Evolutionary conservation across 2,888 invertebrate genomes (phyloP).

Genomic region (Terebella lapidaria): DNA sequence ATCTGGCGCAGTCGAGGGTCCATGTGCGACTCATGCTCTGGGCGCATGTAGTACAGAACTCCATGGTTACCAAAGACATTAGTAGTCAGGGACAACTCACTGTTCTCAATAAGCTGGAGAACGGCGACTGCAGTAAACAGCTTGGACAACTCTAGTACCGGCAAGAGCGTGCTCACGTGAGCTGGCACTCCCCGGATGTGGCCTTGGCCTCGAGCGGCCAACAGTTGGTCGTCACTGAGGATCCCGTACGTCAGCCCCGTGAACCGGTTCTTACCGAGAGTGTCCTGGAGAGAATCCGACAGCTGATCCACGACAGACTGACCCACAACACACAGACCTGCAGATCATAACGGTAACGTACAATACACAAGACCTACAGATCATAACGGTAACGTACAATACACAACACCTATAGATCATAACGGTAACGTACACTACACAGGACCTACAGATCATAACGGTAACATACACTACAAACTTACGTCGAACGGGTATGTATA

Average conservation of each 20-base stretch:
- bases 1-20: conserved; percentile 37
- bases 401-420: too few relatives aligned
- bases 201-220: background rate
- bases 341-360: too few relatives aligned
- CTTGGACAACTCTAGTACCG: conserved; percentile 32
- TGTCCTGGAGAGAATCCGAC: background rate
- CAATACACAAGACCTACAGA: too few relatives aligned
- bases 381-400: too few relatives aligned
- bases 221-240: background rate
- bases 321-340: too few relatives aligned
- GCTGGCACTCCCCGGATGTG: background rate
- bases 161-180: conserved; percentile 2
- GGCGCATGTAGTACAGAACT: conserved; percentile 27
- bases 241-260: background rate
- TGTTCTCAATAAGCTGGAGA: conserved; percentile 34
- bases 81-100: conserved; percentile 27
- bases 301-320: too few relatives aligned
- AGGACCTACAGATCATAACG: too few relatives aligned
- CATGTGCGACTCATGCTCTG: background rate
- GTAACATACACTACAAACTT: too few relatives aligned
- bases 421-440: too few relatives aligned
- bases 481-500: too few relatives aligned
- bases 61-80: conserved; percentile 22
- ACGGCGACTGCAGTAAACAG: conserved; percentile 39
- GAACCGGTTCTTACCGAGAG: background rate